These are phyloP conservation scores for Rhagonycha fulva DNA, from an alignment of 2,888 invertebrate species.

Conservation along the genomic window DNA sequence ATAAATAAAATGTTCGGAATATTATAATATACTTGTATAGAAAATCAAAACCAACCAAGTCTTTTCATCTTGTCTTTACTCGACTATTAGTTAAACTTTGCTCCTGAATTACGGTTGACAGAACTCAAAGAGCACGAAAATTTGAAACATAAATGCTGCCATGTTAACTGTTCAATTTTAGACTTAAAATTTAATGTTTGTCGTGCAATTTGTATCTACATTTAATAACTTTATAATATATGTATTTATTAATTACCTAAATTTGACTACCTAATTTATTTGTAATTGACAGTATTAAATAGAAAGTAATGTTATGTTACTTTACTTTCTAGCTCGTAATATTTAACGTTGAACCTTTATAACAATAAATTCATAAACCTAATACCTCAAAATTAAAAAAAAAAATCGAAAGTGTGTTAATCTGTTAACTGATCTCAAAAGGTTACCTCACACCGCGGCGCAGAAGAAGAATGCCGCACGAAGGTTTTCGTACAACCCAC, in stretches of 20 bases:
- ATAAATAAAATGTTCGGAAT: background rate
- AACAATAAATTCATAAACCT: background rate
- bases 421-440: background rate
- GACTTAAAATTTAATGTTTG: background rate
- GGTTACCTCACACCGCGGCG: background rate
- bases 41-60: background rate
- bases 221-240: background rate
- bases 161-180: background rate
- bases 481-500: background rate
- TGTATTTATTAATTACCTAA: background rate
- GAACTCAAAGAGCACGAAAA: constrained; percentile 18
- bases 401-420: background rate
- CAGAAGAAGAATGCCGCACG: background rate
- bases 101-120: constrained; percentile 12
- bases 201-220: background rate
- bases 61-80: constrained; percentile 16
- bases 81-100: constrained; percentile 11
- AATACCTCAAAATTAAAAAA: background rate
- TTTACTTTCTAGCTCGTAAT: background rate
- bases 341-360: background rate
- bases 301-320: background rate
- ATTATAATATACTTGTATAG: background rate
- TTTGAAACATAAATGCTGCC: constrained; percentile 9
- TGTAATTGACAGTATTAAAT: background rate
- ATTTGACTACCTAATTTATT: background rate